These are phyloP conservation scores for Xyliphius kryptos DNA, from an alignment of 2,113 vertebrate species.

Conservation along the genomic window DNA sequence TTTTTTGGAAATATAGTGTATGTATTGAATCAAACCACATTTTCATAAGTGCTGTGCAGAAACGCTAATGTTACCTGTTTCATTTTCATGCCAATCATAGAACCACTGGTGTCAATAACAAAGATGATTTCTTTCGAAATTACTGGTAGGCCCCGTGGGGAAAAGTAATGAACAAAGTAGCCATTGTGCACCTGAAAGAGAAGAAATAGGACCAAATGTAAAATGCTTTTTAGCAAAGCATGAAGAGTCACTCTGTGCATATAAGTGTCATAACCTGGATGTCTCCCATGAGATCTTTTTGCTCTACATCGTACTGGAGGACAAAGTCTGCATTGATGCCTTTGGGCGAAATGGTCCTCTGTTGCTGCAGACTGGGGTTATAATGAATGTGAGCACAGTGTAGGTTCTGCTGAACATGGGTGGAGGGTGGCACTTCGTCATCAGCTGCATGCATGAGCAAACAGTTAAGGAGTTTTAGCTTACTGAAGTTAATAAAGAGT, in stretches of 20 bases:
- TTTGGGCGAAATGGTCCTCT: constrained; percentile 56
- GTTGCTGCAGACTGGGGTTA: constrained; percentile 59
- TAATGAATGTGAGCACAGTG: constrained; percentile 60
- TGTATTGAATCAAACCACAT: no score
- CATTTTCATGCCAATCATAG: constrained; percentile 76
- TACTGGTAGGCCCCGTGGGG: constrained; percentile 67
- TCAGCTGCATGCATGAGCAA: no score
- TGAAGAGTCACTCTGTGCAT: no score
- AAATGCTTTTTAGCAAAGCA: no score
- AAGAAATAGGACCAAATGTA: constrained; percentile 11
- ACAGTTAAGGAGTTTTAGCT: background rate
- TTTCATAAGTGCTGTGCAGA: constrained; percentile 22
- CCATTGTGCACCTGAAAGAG: constrained; percentile 65
- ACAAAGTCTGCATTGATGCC: constrained; percentile 69
- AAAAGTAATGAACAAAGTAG: constrained; percentile 77
- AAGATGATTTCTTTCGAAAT: constrained; percentile 74
- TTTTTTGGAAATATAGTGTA: no score
- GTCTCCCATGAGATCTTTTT: constrained; percentile 66
- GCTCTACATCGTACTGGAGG: constrained; percentile 69
- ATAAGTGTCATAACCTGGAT: constrained; percentile 62
- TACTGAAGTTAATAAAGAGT: background rate
- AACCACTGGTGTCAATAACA: constrained; percentile 74
- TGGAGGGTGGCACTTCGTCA: constrained; percentile 48
- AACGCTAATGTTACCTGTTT: no score
- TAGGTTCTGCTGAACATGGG: constrained; percentile 49